Evolutionary conservation across 2,888 invertebrate species (phyloP).

Genomic region (Eremobia ochroleuca): DNA sequence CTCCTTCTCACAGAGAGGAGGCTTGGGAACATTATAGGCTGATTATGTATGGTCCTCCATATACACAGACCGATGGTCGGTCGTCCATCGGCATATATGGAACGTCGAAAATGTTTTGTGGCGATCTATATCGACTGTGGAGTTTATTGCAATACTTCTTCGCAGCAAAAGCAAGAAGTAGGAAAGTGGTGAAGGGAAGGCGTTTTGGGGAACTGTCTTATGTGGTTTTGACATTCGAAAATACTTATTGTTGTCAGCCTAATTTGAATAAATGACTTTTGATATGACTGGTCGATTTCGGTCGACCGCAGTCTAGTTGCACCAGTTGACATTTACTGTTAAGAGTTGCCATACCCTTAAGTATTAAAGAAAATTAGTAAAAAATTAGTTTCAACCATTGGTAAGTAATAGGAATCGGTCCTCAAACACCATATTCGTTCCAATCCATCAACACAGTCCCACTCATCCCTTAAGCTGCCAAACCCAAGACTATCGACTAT

Average conservation of each 20-base stretch:
- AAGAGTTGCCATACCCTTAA: background rate
- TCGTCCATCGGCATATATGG: background rate
- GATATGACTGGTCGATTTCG: background rate
- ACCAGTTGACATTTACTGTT: background rate
- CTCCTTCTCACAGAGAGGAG: no score
- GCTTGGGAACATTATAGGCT: no score
- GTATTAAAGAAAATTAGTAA: background rate
- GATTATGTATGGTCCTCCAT: no score
- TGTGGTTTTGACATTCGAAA: no score
- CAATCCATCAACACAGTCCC: slow-evolving; percentile 33
- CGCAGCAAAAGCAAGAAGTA: no score
- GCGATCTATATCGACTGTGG: background rate
- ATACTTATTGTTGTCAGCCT: no score
- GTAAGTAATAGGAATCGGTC: slow-evolving; percentile 42
- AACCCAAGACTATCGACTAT: slow-evolving; percentile 63
- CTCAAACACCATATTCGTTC: slow-evolving; percentile 31
- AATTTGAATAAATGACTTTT: background rate
- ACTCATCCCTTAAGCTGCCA: slow-evolving; percentile 44
- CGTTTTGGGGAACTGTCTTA: no score
- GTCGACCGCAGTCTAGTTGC: background rate
- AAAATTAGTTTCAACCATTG: slow-evolving; percentile 1
- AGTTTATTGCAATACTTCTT: no score
- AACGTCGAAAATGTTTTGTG: background rate
- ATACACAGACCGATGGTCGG: background rate
- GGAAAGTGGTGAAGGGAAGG: no score